Evolutionary conservation across 2,888 invertebrate genomes (phyloP).

Genomic region (Drosophila nr. perissopoda): DNA sequence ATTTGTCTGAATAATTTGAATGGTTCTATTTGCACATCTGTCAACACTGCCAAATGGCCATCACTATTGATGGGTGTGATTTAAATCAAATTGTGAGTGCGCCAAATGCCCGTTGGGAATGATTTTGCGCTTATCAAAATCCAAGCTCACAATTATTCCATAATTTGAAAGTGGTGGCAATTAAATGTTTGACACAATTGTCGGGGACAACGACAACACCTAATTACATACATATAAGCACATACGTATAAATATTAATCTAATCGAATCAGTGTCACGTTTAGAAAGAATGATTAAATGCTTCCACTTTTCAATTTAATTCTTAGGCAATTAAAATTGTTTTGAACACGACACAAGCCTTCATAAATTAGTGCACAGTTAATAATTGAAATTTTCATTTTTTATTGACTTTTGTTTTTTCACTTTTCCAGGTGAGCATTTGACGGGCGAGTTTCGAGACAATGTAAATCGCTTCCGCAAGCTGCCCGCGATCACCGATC

Average conservation of each 20-base stretch:
- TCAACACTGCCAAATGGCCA: neutral
- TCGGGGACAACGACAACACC: neutral
- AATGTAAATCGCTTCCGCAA: conserved; percentile 87
- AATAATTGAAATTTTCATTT: neutral
- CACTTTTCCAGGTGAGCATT: conserved; percentile 87
- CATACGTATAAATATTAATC: neutral
- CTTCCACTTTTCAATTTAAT: neutral
- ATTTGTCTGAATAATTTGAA: neutral
- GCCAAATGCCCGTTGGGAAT: conserved; percentile 1
- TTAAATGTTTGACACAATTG: conserved; percentile 14
- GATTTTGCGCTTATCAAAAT: conserved; percentile 7
- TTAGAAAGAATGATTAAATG: neutral
- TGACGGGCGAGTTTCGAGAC: conserved; percentile 86
- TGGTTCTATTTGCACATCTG: neutral
- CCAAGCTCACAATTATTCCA: conserved; percentile 6
- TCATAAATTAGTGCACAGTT: neutral
- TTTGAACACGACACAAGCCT: neutral
- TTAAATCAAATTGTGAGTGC: neutral
- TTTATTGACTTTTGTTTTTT: neutral
- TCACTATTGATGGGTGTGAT: neutral
- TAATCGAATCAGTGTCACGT: conserved; percentile 5
- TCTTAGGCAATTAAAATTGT: neutral
- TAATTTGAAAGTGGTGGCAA: neutral
- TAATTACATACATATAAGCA: neutral
- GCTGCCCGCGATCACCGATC: conserved; percentile 89